Evolutionary conservation across 2,888 invertebrate genomes (phyloP).

Genomic region (Folsomia candida): DNA sequence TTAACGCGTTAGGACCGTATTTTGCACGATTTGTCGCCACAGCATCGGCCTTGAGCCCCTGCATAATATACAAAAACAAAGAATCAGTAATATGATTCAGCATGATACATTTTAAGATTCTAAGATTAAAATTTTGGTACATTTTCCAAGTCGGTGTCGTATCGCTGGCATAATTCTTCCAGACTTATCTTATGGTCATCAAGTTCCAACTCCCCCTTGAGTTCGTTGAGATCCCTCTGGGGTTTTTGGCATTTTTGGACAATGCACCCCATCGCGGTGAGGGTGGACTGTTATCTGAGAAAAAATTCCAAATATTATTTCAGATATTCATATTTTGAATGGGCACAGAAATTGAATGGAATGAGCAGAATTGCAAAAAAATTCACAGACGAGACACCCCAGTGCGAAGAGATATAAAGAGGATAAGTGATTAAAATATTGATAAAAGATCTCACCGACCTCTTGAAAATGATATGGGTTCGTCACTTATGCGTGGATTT

Average conservation of each 20-base stretch:
- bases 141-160: conserved; percentile 93
- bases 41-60: conserved; percentile 54
- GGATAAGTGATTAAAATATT: no score
- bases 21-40: conserved; percentile 57
- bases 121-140: conserved; percentile 65
- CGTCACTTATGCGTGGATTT: no score
- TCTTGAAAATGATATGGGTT: no score
- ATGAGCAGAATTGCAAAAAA: no score
- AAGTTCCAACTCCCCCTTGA: conserved; percentile 98
- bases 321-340: no score
- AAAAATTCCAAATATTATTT: no score
- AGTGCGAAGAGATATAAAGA: no score
- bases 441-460: no score
- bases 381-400: no score
- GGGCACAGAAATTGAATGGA: no score
- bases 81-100: neutral
- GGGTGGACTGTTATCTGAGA: no score
- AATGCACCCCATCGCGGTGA: neutral
- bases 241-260: conserved; percentile 60
- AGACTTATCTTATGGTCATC: conserved; percentile 96
- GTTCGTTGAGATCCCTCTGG: conserved; percentile 89
- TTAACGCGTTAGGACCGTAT: conserved; percentile 69
- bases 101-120: neutral
- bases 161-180: conserved; percentile 93
- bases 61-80: neutral